These are phyloP conservation scores for Parapristionchus giblindavisi DNA, from an alignment of 2,888 invertebrate species.

Conservation along the genomic window DNA sequence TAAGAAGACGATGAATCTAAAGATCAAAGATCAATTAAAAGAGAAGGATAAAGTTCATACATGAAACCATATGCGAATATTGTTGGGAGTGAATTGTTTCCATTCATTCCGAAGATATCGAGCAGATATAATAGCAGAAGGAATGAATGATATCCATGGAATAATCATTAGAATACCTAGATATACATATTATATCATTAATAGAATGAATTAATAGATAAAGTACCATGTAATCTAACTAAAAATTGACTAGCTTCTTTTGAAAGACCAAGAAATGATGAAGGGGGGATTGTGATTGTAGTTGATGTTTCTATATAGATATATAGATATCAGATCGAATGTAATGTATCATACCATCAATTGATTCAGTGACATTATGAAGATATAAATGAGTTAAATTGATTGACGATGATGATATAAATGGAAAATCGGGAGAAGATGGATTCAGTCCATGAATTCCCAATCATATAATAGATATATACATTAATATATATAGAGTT, in stretches of 20 bases:
- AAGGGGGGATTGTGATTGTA: too few species aligned
- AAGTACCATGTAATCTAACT: background rate
- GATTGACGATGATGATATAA: background rate
- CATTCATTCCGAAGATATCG: constrained; percentile 15
- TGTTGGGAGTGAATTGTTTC: background rate
- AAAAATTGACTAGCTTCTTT: too few species aligned
- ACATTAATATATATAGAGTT: too few species aligned
- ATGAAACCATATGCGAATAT: background rate
- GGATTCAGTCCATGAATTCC: background rate
- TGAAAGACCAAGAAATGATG: too few species aligned
- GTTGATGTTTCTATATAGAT: too few species aligned
- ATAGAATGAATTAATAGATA: background rate
- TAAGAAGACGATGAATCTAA: background rate
- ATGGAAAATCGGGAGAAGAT: background rate
- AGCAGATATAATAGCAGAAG: constrained; percentile 17
- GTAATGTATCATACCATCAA: too few species aligned
- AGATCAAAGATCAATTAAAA: background rate
- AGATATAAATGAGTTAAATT: too few species aligned
- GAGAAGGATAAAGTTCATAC: background rate
- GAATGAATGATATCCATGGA: background rate
- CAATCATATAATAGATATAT: background rate
- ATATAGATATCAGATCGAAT: too few species aligned
- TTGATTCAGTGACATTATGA: too few species aligned
- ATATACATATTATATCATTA: background rate
- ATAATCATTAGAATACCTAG: too few species aligned